Percentiles rank a stretch among this genome's conserved stretches.
Conservation (phyloP, 2,797 vertebrate species). For the Intellagama lesueurii region DNA sequence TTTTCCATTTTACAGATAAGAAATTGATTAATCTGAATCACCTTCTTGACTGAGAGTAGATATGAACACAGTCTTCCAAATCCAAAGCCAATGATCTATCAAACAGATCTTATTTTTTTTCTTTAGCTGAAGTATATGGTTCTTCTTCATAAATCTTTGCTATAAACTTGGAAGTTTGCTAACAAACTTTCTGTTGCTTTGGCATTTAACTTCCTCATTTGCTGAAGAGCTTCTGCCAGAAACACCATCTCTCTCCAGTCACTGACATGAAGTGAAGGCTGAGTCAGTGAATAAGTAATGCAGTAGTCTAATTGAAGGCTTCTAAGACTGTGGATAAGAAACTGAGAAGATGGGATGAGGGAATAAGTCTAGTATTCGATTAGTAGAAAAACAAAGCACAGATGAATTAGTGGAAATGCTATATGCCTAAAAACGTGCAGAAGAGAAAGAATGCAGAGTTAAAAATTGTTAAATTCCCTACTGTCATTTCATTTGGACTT, state of each 20-base stretch:
- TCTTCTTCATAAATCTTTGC: neutral
- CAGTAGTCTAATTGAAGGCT: conserved; percentile 29
- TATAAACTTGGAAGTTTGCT: conserved; percentile 4
- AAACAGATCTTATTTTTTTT: neutral
- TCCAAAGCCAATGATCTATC: neutral
- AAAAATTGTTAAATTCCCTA: neutral
- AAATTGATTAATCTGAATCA: neutral
- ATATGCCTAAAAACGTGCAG: neutral
- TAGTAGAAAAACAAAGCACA: neutral
- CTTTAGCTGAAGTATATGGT: neutral
- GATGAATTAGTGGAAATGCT: neutral
- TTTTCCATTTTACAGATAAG: neutral
- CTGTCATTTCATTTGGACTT: neutral
- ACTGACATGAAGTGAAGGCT: conserved; percentile 10
- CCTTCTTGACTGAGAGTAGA: neutral
- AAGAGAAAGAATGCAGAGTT: conserved; percentile 8
- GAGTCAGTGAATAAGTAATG: conserved; percentile 20
- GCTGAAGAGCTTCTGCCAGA: conserved; percentile 20
- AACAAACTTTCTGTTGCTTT: neutral
- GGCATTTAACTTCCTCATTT: conserved; percentile 7
- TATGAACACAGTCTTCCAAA: neutral
- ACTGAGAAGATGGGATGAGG: neutral
- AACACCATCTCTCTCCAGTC: conserved; percentile 21
- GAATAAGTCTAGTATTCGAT: neutral
- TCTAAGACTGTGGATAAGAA: conserved; percentile 8